Base-by-base conservation (phyloP, 2,888 invertebrate genomes). In the Abrostola tripartita region DNA sequence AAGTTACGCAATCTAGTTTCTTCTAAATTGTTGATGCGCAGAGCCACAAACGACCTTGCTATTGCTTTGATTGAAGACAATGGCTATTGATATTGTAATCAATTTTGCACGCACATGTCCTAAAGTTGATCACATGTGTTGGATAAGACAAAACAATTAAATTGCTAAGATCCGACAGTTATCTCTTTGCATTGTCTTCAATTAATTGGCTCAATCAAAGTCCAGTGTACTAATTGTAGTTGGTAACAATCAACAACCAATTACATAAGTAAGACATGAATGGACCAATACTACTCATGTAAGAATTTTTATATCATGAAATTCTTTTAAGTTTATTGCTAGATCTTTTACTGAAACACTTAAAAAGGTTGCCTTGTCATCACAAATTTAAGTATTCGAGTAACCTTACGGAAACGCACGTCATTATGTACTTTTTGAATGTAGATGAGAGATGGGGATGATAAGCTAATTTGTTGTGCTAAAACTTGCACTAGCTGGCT, bases 11-110 rank as follows among this genome's bases (percentile, higher is more conserved):
- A 52, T 68, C 47, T 59, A 56, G 68, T 58, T 60, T 55, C 6
- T 50, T 52, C 36, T 47, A 52, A 37, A 24, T 65, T 53, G 59
- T 50, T n/a, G 53, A 41, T 54, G 24, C 5, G 24, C 24, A 24
- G 24, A 24, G 24, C 24, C 24, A 42, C 14, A 37, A 6, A 38
- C 35, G 61, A 62, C 79, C 78, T 76, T 73, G 67, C 11, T 55
- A 41, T 6, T 10, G 37, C 73, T 65, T 56, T 63, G 64, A 72
- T 76, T 68, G 74, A 65, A 77, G 74, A 79, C 77, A 79, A 79
- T 79, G 59, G 77, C 47, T 44, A 70, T 68, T 77, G 63, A 69
- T 70, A 76, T 61, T 62, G 59, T 54, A 67, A 73, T 79, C 59
- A 79, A 68, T 61, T 72, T 38, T 49, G 61, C 14, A 53, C 53